phyloP scores from a whole-genome alignment of 2,797 vertebrate species.

The Phalloptychus januarius region DNA sequence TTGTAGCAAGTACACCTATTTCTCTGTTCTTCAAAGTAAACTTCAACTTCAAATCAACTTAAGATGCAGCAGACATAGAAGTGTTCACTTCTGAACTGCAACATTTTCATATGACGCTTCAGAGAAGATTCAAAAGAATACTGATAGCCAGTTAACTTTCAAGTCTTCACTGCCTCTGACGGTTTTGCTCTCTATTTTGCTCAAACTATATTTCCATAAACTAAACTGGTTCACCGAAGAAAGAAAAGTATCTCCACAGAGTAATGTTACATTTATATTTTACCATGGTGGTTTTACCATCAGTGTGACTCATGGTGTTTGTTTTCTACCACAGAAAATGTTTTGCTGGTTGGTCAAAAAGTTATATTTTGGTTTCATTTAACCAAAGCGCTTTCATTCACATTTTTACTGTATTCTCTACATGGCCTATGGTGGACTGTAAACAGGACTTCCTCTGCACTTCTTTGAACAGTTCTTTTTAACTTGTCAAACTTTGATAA shows the following conservation, averaged over 20 bases:
- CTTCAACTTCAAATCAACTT: too few relatives aligned
- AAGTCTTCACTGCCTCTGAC: neutral
- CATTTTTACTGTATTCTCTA: neutral
- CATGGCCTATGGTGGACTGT: neutral
- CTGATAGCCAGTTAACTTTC: neutral
- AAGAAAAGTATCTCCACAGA: neutral
- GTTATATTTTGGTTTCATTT: neutral
- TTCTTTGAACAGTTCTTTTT: neutral
- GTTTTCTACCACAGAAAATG: neutral
- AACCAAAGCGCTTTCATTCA: neutral
- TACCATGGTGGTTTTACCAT: neutral
- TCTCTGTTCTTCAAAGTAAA: neutral
- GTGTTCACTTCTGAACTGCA: neutral
- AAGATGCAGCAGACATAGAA: neutral
- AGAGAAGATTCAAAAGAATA: neutral
- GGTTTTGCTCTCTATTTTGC: neutral
- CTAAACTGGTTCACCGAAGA: neutral
- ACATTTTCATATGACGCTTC: neutral
- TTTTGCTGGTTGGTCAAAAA: neutral
- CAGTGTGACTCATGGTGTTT: neutral
- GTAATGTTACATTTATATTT: neutral
- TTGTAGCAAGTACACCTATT: neutral
- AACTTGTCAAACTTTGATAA: neutral
- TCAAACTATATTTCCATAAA: neutral
- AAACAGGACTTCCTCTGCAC: neutral